phyloP scores from a whole-genome alignment of 2,113 vertebrate genomes.

The Chaetorhynchus papuensis region DNA sequence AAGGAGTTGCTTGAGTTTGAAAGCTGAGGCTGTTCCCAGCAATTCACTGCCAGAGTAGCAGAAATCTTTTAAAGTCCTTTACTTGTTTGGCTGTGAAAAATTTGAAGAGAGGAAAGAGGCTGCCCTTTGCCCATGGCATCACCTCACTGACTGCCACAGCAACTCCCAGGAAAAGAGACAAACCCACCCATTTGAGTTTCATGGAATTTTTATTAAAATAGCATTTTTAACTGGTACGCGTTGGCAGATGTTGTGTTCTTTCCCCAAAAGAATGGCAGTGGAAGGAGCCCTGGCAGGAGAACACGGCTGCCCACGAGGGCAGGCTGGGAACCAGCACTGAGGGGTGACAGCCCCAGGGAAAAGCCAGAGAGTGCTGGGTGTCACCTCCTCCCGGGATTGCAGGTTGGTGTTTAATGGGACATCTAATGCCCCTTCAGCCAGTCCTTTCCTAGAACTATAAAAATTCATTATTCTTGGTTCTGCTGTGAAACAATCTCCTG shows the following conservation, averaged over 20 bases:
- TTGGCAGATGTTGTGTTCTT: constrained; percentile 51
- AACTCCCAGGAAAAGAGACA: background rate
- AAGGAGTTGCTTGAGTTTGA: background rate
- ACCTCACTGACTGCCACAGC: background rate
- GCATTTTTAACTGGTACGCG: constrained; percentile 54
- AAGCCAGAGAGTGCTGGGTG: background rate
- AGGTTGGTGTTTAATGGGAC: background rate
- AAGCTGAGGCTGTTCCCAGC: background rate
- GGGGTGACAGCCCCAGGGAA: background rate
- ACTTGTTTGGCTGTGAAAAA: too few relatives aligned
- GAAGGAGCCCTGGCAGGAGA: constrained; percentile 14
- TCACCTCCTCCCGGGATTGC: background rate
- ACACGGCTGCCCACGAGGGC: background rate
- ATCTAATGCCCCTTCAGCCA: background rate
- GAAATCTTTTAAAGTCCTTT: background rate
- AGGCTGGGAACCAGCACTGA: background rate
- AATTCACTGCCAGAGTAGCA: background rate
- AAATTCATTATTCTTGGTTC: background rate
- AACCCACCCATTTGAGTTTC: background rate
- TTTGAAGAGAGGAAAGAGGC: background rate
- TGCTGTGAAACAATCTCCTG: background rate
- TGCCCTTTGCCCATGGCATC: background rate
- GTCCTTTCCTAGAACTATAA: background rate
- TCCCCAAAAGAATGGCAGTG: background rate
- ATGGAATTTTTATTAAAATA: constrained; percentile 75